Evolutionary conservation across 64 coral and sea anemone species (phyloP).

Genomic region (Acropora yongei): DNA sequence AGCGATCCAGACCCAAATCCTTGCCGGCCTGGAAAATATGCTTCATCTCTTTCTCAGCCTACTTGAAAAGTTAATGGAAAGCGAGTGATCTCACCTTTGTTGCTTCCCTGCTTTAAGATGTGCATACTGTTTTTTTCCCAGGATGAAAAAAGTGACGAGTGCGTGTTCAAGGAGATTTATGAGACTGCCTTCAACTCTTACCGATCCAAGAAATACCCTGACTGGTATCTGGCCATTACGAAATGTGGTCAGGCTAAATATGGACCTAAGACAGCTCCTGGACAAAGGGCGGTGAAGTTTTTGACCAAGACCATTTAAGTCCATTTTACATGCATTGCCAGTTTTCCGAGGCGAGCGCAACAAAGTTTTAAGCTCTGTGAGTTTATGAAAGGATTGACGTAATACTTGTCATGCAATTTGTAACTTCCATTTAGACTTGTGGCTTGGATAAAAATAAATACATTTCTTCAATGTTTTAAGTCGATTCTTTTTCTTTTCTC

Average conservation of each 20-base stretch:
- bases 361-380: neutral
- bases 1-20: too few species aligned
- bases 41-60: too few species aligned
- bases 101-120: too few species aligned
- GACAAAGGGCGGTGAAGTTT: conserved; percentile 43
- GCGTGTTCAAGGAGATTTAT: conserved; percentile 54
- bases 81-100: too few species aligned
- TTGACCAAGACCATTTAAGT: neutral
- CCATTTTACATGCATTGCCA: neutral
- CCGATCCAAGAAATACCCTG: conserved; percentile 22
- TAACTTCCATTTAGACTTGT: neutral
- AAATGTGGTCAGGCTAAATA: conserved; percentile 31
- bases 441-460: neutral
- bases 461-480: neutral
- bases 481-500: too few species aligned
- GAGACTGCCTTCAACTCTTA: conserved; percentile 17
- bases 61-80: too few species aligned
- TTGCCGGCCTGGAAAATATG: too few species aligned
- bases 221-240: conserved; percentile 53
- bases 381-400: neutral
- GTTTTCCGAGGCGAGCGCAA: neutral
- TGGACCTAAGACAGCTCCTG: conserved; percentile 38
- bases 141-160: neutral
- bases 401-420: neutral
- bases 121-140: neutral